These are phyloP conservation scores for Amphipyra berbera DNA, from an alignment of 2,888 invertebrate genomes.

Conservation along the genomic window DNA sequence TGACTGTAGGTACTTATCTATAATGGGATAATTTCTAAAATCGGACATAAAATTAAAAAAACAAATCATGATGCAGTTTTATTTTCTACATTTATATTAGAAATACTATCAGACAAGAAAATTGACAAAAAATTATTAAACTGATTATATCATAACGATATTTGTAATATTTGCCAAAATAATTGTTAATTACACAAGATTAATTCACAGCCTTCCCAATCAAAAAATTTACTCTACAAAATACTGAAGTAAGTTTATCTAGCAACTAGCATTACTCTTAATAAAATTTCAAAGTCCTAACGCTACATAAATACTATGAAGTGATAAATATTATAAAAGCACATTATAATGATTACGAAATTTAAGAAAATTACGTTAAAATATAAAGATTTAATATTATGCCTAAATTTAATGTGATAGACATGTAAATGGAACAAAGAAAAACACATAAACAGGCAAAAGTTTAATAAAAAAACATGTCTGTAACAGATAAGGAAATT, in stretches of 20 bases:
- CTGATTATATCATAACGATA: constrained; percentile 7
- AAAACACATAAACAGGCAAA: constrained; percentile 54
- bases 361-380: constrained; percentile 3
- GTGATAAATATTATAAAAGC: constrained; percentile 32
- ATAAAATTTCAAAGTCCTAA: constrained; percentile 57
- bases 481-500: constrained; percentile 47
- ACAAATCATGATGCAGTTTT: constrained; percentile 34
- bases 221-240: constrained; percentile 38
- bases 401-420: not conserved
- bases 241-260: constrained; percentile 52
- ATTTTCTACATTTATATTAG: constrained; percentile 51
- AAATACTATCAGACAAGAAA: constrained; percentile 35
- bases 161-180: constrained; percentile 15
- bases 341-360: constrained; percentile 21
- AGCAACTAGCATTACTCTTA: constrained; percentile 45
- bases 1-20: no score
- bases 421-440: constrained; percentile 29
- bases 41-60: constrained; percentile 32
- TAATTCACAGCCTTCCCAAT: constrained; percentile 62
- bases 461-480: constrained; percentile 57
- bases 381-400: not conserved
- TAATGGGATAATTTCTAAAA: not conserved
- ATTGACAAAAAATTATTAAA: constrained; percentile 34
- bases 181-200: constrained; percentile 12
- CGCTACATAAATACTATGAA: constrained; percentile 48